Evolutionary conservation across 2,113 vertebrate genomes (phyloP).

Genomic region (Thymallus thymallus): DNA sequence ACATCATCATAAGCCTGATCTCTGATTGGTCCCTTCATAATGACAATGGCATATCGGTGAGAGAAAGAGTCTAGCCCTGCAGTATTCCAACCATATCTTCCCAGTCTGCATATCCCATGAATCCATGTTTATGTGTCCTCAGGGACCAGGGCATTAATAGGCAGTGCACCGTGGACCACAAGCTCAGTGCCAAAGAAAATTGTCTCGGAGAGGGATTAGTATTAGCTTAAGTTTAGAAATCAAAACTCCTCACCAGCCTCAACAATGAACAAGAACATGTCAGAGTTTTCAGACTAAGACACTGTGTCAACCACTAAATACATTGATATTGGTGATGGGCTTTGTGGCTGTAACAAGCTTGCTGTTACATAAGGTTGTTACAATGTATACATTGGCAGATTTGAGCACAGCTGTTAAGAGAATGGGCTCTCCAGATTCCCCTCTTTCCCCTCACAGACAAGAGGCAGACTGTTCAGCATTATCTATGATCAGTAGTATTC

Average conservation of each 20-base stretch:
- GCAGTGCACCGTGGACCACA: conserved; percentile 6
- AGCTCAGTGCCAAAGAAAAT: conserved; percentile 35
- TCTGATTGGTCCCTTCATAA: background rate
- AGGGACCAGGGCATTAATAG: conserved; percentile 9
- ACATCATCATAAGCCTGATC: no score
- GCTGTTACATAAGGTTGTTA: no score
- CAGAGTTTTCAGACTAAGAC: background rate
- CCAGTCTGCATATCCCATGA: conserved; percentile 19
- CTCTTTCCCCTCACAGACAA: background rate
- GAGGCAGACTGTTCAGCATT: background rate
- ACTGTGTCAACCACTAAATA: background rate
- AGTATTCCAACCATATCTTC: background rate
- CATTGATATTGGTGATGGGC: no score
- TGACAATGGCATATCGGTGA: background rate
- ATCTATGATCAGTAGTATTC: no score
- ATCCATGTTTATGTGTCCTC: background rate
- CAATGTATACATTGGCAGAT: no score
- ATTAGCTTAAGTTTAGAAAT: conserved; percentile 11
- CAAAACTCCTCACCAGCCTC: conserved; percentile 24
- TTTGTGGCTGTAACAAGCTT: no score
- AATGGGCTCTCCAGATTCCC: background rate
- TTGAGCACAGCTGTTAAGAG: no score
- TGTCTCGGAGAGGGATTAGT: conserved; percentile 12
- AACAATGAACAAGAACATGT: conserved; percentile 21
- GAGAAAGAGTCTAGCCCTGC: background rate